These are phyloP conservation scores for Acrobasis suavella DNA, from an alignment of 2,888 invertebrate genomes.

Conservation along the genomic window DNA sequence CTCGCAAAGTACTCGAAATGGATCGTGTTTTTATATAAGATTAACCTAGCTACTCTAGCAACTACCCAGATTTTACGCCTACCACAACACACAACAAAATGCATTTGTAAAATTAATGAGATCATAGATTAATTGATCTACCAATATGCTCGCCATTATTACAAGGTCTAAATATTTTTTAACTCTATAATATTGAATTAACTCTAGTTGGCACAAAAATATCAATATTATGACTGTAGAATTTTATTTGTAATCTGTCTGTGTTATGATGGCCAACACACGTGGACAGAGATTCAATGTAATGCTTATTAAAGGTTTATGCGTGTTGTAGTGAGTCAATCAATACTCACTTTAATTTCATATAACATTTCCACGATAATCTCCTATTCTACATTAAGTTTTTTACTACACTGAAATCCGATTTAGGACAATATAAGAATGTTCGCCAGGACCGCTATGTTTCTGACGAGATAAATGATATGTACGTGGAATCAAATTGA, in stretches of 20 bases:
- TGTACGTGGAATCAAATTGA: not conserved
- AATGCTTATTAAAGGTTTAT: too few species aligned
- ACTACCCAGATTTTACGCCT: conserved; percentile 22
- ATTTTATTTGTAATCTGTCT: too few species aligned
- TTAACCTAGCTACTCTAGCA: conserved; percentile 15
- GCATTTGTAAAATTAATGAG: conserved; percentile 30
- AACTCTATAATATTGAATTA: not conserved
- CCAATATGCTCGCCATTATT: conserved; percentile 4
- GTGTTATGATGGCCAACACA: too few species aligned
- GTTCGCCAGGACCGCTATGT: too few species aligned
- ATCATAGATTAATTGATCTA: conserved; percentile 28
- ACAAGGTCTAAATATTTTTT: conserved; percentile 1
- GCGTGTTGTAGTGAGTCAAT: too few species aligned
- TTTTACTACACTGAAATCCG: too few species aligned
- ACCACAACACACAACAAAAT: conserved; percentile 33
- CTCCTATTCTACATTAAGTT: too few species aligned
- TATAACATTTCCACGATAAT: not conserved
- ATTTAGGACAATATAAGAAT: too few species aligned
- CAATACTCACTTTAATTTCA: not conserved
- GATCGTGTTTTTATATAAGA: not conserved
- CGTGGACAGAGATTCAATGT: too few species aligned
- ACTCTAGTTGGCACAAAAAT: conserved; percentile 22
- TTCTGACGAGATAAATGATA: not conserved
- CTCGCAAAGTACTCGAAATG: not conserved
- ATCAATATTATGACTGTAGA: not conserved